Conservation (phyloP, 1,140 invertebrate genomes). For the Diabrotica undecimpunctata region DNA sequence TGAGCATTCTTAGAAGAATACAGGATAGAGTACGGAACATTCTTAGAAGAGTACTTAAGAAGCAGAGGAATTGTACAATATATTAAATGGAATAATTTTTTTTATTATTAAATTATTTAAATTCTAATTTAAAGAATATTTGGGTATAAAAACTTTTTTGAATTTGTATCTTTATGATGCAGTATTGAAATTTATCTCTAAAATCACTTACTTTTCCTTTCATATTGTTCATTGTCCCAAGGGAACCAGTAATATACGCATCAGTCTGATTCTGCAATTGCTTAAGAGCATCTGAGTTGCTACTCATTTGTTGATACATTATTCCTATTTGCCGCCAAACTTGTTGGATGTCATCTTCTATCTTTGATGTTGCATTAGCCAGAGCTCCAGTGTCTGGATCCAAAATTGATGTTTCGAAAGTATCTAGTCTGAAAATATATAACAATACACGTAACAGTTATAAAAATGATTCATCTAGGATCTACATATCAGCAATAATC, state of each 20-base stretch:
- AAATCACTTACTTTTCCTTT: conserved; percentile 64
- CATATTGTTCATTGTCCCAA: conserved; percentile 75
- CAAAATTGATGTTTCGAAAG: conserved; percentile 65
- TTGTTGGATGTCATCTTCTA: conserved; percentile 79
- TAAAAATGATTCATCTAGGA: too few species aligned
- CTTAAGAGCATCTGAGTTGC: conserved; percentile 69
- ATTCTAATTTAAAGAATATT: too few species aligned
- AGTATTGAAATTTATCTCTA: too few species aligned
- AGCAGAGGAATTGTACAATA: too few species aligned
- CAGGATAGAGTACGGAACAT: too few species aligned
- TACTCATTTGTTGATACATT: conserved; percentile 79
- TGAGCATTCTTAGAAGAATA: too few species aligned
- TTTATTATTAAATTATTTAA: too few species aligned
- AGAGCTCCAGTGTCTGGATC: conserved; percentile 70
- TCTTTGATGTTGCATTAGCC: conserved; percentile 70
- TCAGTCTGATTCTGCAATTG: conserved; percentile 75
- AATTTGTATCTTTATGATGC: too few species aligned
- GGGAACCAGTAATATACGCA: conserved; percentile 77
- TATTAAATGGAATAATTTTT: too few species aligned
- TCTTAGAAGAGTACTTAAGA: too few species aligned
- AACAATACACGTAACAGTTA: background rate
- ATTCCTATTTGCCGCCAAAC: conserved; percentile 85
- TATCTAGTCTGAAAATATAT: conserved; percentile 57
- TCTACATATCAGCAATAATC: too few species aligned
- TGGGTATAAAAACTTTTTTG: too few species aligned